phyloP scores from a whole-genome alignment of 1,140 invertebrate species.

The Platorchestia sp. region DNA sequence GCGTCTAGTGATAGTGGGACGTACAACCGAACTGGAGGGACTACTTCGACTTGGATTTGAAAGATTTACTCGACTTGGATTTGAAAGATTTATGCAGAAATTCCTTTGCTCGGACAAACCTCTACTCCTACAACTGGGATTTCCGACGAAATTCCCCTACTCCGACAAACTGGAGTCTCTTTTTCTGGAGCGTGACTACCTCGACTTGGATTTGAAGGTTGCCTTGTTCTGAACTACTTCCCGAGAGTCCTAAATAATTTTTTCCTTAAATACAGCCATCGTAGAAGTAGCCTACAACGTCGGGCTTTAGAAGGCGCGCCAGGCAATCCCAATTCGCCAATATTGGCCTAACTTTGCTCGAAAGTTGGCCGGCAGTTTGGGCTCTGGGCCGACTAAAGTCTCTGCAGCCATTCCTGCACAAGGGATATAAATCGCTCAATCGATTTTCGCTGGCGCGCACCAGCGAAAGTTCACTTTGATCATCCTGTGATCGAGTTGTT shows the following conservation, averaged over 20 bases:
- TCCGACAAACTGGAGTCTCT: not conserved
- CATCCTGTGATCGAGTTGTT: constrained; percentile 15
- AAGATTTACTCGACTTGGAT: too few relatives aligned
- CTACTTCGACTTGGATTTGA: too few relatives aligned
- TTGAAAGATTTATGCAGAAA: too few relatives aligned
- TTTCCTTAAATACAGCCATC: constrained; percentile 9
- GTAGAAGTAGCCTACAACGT: not conserved
- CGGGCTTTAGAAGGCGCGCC: constrained; percentile 36
- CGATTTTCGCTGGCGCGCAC: constrained; percentile 4
- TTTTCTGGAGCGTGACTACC: not conserved
- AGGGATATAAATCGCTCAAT: constrained; percentile 54
- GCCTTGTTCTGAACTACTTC: constrained; percentile 11
- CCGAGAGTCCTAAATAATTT: not conserved
- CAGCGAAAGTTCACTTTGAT: constrained; percentile 26
- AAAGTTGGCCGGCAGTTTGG: constrained; percentile 39
- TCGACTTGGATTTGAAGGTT: not conserved
- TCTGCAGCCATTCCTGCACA: constrained; percentile 31
- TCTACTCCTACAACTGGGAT: not conserved
- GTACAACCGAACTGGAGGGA: too few relatives aligned
- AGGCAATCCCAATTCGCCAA: constrained; percentile 52
- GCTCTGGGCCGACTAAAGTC: constrained; percentile 22
- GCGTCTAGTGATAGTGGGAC: too few relatives aligned
- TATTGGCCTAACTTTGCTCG: constrained; percentile 46
- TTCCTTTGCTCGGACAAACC: too few relatives aligned
- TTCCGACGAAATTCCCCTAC: not conserved